Evolutionary conservation across 1,140 invertebrate genomes (phyloP), one percentile per base, ranked within the genome.

Genomic region (Brachionus koreanus): DNA sequence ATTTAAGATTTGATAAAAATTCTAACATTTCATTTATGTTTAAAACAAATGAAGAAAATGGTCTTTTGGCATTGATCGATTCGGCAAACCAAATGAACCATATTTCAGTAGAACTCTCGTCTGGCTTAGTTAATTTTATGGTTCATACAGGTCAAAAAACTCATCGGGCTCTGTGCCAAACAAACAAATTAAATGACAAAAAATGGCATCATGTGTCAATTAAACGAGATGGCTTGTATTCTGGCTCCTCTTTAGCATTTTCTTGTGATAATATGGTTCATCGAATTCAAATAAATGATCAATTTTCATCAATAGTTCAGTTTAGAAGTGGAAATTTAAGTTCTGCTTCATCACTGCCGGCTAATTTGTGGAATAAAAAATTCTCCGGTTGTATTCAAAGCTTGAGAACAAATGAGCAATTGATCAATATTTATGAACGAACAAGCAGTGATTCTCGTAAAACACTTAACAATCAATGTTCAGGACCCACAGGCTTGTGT

Each of bases 21-120:
- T 65, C 49, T 16, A 72, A 82, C 7, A 33, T 82, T 35, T 49
- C 39, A 43, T 67, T 82, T 42, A n/a, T 13, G 61, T 82, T 82
- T 72, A 65, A 52, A 43, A 82, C 79, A 67, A 82, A 57, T 23
- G 79, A 82, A 49, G 25, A 49, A 23, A n/a, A 82, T 35, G 79
- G 79, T 57, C 39, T 82, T 43, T 46, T 82, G 25, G 57, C 63
- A 19, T 52, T 67, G 35, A 43, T 65, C 6, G 61, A 23, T 19
- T 49, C 69, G 1, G 19, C 23, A 10, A 35, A 25, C 23, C 25
- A 19, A 10, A 12, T 43, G 9, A 33, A 82, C 16, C 42, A 67
- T 46, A 19, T 65, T 6, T 29, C 79, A 12, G 42, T 82, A 9
- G 79, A 82, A 19, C 33, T 82, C 5, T 23, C 35, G 4, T 67